Base-by-base conservation (phyloP, 2,113 vertebrate species). In the Embiotoca jacksoni region DNA sequence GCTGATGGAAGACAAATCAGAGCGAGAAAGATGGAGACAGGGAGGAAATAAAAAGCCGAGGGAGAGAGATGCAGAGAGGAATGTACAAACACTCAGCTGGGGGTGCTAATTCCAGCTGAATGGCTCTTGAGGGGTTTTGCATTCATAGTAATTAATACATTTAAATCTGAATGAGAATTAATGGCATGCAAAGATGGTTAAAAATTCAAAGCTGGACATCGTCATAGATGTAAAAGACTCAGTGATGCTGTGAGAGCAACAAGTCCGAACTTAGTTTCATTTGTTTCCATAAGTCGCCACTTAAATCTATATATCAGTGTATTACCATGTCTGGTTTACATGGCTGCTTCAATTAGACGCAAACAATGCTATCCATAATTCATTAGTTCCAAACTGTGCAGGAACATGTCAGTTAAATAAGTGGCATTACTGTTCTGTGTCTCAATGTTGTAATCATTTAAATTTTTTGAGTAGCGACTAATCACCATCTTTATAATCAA, bases 1-100 rank as follows among this genome's bases (percentile, higher is more conserved):
- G 85, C 88, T 91, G 90, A 88, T 85, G 80, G 85, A 91, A 90
- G 85, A 93, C 90, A 74, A 86, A 90, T 88, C 85, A 83, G 89
- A 78, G 69, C 3, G 50, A 81, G 79, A 73, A 74, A 83, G 88
- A 83, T 80, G 84, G 88, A 90, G 92, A 86, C 81, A 78, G 91
- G 75, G 70, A 79, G 62, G 61, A 81, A 78, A 88, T 85, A 81
- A 85, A 85, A 85, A 72, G 49, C 35, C 55, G 67, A 62, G 54
- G 35, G n/a, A 75, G 53, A 69, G 36, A 23, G 68, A 53, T 56
- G 64, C 71, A 74, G 78, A 63, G 65, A 66, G 55, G 78, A 78
- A 84, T 80, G 54, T 79, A 89, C 46, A 86, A 86, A 82, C 63
- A 71, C 55, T 62, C 57, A 55, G 37, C 31, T 4, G 32, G 39